phyloP scores from a whole-genome alignment of 1,140 invertebrate genomes.

The Lucilia cuprina region DNA sequence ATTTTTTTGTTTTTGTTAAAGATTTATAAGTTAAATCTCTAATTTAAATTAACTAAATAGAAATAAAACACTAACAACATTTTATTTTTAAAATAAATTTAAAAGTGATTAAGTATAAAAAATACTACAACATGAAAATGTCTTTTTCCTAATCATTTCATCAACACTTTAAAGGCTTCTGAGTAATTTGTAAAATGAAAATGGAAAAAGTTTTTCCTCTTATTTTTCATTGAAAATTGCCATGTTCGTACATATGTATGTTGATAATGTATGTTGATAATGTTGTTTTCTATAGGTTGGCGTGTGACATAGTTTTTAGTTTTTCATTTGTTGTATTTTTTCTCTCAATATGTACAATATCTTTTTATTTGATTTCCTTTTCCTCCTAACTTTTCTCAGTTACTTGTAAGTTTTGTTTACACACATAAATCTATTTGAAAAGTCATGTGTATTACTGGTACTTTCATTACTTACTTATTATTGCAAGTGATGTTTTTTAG shows the following conservation, averaged over 20 bases:
- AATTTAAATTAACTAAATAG: not conserved
- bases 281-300: constrained; percentile 37
- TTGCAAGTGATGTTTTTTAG: too few relatives aligned
- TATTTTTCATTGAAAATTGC: not conserved
- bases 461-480: too few relatives aligned
- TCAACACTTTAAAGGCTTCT: constrained; percentile 13
- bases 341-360: not conserved
- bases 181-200: not conserved
- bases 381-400: not conserved
- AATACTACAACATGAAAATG: not conserved
- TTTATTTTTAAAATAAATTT: not conserved
- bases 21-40: not conserved
- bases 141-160: not conserved
- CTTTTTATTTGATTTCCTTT: not conserved
- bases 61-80: not conserved
- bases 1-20: not conserved
- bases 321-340: constrained; percentile 4
- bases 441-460: too few relatives aligned
- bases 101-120: not conserved
- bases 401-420: not conserved
- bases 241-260: not conserved
- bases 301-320: constrained; percentile 58
- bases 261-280: not conserved
- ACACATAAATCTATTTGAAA: too few relatives aligned
- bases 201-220: not conserved